Evolutionary conservation across 2,113 vertebrate species (phyloP), one percentile per base, ranked within the genome.

Genomic region (Sinocyclocheilus rhinocerous): DNA sequence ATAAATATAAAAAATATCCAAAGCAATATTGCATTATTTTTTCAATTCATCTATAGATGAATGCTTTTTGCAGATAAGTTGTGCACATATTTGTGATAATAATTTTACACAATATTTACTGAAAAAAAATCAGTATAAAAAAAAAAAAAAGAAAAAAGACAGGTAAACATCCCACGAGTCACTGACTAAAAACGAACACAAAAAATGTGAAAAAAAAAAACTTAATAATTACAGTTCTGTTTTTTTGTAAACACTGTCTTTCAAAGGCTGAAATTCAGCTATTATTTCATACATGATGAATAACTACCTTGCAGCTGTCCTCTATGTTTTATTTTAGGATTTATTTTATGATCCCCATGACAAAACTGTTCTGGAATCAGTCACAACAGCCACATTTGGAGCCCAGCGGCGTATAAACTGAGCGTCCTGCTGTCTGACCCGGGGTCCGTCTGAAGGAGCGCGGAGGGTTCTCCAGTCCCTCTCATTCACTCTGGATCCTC

Each of bases 401-500:
- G 6, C 33, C 29, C 70, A 39, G 39, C 4, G 0, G 70, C 22
- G 11, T 48, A 48, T 48, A 48, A 48, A 42, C 8, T 39, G 1
- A 33, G 29, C 29, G 29, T 33, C 29, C 29, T 33, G 29, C 29
- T 33, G 29, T 33, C 29, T 33, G 29, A 33, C 29, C 29, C 29
- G 29, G 29, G 29, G 39, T 42, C 6, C 39, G 39, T 39, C 39
- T 39, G 39, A 39, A 39, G 69, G 20, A 33, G 29, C 29, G 29
- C 29, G 29, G 29, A 33, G 29, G 29, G 29, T 33, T 33, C 29
- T 33, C 29, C 29, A 33, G 22, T 24, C 29, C 81, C 50, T 59
- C 48, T 50, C 48, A 50, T 50, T 50, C 12, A 50, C 48, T 2
- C 81, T n/a, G 33, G 67, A 55, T 81, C 85, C 94, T 84, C 92